Evolutionary conservation across 2,888 invertebrate genomes (phyloP).

Genomic region (Neuroscelio doddi): DNA sequence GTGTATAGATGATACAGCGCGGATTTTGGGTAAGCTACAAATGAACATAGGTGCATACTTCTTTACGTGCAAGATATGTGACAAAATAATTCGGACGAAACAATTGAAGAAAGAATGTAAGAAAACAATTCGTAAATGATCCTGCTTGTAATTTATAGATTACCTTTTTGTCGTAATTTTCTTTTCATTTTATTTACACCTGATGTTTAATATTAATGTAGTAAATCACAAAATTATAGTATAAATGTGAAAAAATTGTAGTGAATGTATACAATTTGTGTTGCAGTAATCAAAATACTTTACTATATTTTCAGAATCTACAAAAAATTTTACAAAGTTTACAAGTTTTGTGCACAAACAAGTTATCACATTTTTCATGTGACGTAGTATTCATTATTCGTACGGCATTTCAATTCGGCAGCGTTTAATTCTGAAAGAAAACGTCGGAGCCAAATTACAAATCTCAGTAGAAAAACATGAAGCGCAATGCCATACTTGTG

Average conservation of each 20-base stretch:
- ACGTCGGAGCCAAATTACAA: constrained; percentile 11
- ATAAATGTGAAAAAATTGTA: too few species aligned
- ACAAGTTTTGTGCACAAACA: neutral
- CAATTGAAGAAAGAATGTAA: too few species aligned
- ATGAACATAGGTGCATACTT: constrained; percentile 29
- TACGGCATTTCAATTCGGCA: constrained; percentile 51
- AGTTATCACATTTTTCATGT: neutral
- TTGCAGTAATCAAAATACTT: constrained; percentile 1
- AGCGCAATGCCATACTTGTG: constrained; percentile 19
- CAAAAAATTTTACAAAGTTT: neutral
- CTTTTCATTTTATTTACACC: too few species aligned
- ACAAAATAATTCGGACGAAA: constrained; percentile 20
- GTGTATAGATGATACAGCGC: constrained; percentile 39
- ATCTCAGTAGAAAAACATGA: constrained; percentile 5
- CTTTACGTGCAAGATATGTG: constrained; percentile 17
- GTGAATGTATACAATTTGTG: neutral
- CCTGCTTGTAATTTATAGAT: constrained; percentile 36
- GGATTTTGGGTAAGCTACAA: constrained; percentile 45
- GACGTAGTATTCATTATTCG: constrained; percentile 6
- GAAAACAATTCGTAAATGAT: constrained; percentile 19
- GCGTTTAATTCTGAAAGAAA: constrained; percentile 40
- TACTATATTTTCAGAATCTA: constrained; percentile 1
- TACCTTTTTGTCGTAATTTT: too few species aligned
- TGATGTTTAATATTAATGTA: too few species aligned
- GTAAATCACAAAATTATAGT: too few species aligned